Percentiles rank a stretch among this genome's conserved stretches.
Evolutionary conservation across 2,113 vertebrate species (phyloP).

Genomic region (Oreocharis arfaki): DNA sequence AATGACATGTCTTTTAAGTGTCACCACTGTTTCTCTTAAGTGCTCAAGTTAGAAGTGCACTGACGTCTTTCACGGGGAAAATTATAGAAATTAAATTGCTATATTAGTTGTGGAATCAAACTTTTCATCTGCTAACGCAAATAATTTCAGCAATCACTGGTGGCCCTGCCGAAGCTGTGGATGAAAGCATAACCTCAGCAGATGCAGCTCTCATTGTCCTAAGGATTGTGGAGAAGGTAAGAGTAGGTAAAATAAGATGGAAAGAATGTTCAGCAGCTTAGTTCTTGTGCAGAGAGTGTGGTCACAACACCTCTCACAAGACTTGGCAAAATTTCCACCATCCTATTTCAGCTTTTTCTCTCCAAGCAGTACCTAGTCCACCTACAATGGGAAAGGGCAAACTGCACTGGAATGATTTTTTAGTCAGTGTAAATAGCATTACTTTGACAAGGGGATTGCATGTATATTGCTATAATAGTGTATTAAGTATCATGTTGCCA

Average conservation of each 20-base stretch:
- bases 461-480: fast-evolving
- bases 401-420: not conserved
- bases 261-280: not conserved
- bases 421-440: not conserved
- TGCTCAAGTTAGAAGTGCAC: not conserved
- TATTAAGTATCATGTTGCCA: not conserved
- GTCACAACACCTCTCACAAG: not conserved
- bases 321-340: not conserved
- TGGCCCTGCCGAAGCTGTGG: not conserved
- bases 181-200: not conserved
- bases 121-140: not conserved
- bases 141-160: not conserved
- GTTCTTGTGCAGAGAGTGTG: not conserved
- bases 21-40: not conserved
- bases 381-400: not conserved
- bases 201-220: not conserved
- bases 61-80: not conserved
- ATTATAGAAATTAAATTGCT: not conserved
- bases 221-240: not conserved
- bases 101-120: not conserved
- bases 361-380: not conserved
- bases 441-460: not conserved
- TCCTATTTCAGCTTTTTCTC: not conserved
- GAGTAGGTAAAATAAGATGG: not conserved
- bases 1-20: not conserved